These are phyloP conservation scores for Tolmerus cingulatus DNA, from an alignment of 2,888 invertebrate species.

Conservation along the genomic window DNA sequence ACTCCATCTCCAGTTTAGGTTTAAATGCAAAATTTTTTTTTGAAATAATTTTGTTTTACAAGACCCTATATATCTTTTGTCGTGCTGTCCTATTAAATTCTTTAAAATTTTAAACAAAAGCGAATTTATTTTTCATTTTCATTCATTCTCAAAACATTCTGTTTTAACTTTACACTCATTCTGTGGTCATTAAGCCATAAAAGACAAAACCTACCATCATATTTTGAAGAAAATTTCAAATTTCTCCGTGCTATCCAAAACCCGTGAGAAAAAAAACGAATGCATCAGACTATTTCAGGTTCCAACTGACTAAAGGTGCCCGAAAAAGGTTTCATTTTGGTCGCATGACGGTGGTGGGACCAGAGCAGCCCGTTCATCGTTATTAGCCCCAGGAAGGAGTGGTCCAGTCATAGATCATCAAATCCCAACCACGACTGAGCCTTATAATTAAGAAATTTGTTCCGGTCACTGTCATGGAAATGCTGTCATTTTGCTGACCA, in stretches of 20 bases:
- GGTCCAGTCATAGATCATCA: conserved; percentile 34
- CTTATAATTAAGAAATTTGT: conserved; percentile 40
- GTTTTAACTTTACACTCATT: background rate
- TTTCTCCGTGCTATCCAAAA: background rate
- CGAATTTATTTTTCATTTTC: background rate
- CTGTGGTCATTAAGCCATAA: background rate
- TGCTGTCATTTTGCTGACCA: background rate
- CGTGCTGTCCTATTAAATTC: background rate
- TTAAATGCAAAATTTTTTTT: no score
- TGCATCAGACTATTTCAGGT: background rate
- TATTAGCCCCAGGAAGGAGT: conserved; percentile 6
- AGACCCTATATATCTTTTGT: background rate
- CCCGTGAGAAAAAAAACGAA: background rate
- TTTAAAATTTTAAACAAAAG: background rate
- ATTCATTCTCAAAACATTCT: background rate
- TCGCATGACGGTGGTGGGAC: background rate
- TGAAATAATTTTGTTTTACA: background rate
- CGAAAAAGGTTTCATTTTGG: background rate
- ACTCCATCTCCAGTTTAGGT: no score
- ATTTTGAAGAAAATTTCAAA: background rate
- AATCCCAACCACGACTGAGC: background rate
- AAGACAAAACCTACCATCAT: background rate
- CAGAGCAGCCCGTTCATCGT: background rate
- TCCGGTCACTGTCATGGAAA: background rate
- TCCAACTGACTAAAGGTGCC: background rate